A percentile compares a stretch with the other conserved stretches of the same genome.
These are phyloP conservation scores for Erynnis tages DNA, from an alignment of 2,888 invertebrate species.

Conservation along the genomic window DNA sequence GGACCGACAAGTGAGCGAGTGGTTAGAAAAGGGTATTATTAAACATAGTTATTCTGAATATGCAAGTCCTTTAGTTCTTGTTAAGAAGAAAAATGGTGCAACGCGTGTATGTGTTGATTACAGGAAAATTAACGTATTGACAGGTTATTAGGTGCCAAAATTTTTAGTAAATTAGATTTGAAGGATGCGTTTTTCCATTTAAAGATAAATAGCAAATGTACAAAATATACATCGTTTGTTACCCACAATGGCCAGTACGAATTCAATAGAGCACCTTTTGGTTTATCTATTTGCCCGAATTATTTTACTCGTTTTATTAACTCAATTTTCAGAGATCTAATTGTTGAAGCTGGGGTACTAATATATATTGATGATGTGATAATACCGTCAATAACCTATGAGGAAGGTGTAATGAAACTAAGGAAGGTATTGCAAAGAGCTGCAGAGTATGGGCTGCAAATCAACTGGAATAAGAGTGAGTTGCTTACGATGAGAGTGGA, in stretches of 20 bases:
- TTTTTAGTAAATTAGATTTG: neutral
- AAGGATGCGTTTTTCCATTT: neutral
- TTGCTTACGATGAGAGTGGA: neutral
- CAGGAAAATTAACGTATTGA: neutral
- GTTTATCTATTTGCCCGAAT: neutral
- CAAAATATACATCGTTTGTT: neutral
- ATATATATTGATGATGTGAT: slow-evolving; percentile 2
- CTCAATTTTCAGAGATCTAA: neutral
- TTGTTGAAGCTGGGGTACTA: neutral
- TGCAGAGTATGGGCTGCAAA: neutral
- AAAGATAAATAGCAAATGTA: neutral
- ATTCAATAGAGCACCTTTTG: neutral
- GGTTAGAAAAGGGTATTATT: neutral
- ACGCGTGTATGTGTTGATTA: neutral
- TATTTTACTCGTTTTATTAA: neutral
- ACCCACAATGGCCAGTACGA: neutral
- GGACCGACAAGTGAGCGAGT: neutral
- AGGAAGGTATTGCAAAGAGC: neutral
- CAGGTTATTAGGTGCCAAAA: neutral
- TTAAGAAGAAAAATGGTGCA: neutral
- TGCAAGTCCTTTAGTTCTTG: neutral
- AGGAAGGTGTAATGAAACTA: neutral
- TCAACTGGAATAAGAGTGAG: neutral
- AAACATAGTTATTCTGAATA: neutral
- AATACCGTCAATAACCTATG: neutral